phyloP scores from a whole-genome alignment of 1,140 invertebrate genomes.

The Papilio helenus region DNA sequence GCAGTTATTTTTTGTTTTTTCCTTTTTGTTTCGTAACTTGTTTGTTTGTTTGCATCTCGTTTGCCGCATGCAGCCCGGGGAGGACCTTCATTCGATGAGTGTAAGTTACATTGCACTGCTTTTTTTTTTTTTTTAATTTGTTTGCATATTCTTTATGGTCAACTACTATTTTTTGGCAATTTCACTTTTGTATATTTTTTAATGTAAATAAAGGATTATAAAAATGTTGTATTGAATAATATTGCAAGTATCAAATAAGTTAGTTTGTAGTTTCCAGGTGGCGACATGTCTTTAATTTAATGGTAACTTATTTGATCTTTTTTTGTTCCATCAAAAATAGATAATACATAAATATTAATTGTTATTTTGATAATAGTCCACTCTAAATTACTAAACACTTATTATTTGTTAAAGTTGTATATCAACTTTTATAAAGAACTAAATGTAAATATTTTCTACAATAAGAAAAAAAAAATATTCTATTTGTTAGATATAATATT shows the following conservation, averaged over 20 bases:
- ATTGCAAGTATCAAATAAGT: background rate
- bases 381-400: background rate
- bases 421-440: too few relatives aligned
- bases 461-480: background rate
- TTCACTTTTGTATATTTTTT: too few relatives aligned
- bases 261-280: background rate
- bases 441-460: too few relatives aligned
- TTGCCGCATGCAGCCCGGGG: slow-evolving; percentile 79
- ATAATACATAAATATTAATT: too few relatives aligned
- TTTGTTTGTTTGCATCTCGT: slow-evolving; percentile 78
- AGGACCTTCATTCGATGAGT: slow-evolving; percentile 83
- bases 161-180: background rate
- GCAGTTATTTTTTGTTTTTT: slow-evolving; percentile 47
- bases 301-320: background rate
- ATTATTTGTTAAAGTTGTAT: too few relatives aligned
- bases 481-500: background rate
- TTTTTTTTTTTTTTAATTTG: slow-evolving; percentile 35
- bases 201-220: too few relatives aligned
- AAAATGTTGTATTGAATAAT: background rate
- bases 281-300: background rate
- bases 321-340: background rate
- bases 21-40: slow-evolving; percentile 74
- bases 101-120: slow-evolving; percentile 66
- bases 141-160: background rate
- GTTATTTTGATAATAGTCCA: background rate